Evolutionary conservation across 1,140 invertebrate genomes (phyloP), one percentile per base, ranked within the genome.

Genomic region (Hyposmocoma kahamanoa): DNA sequence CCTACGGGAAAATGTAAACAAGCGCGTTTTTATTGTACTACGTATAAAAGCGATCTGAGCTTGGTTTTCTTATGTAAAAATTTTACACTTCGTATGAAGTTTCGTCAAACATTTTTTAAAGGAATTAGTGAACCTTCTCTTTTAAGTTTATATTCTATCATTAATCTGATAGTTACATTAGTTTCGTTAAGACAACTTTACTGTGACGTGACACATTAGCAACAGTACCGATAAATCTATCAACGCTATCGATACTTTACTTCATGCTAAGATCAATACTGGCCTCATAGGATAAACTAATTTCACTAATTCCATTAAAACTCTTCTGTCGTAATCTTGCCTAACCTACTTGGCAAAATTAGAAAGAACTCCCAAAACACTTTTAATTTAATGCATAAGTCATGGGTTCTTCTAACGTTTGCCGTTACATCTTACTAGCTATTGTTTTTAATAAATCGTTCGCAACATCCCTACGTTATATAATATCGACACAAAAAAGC

Each of bases 391-490:
- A n/a, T n/a, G n/a, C n/a, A n/a, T n/a, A n/a, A n/a, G n/a, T n/a
- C n/a, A n/a, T n/a, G n/a, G n/a, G n/a, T n/a, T n/a, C n/a, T n/a
- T n/a, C n/a, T n/a, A n/a, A n/a, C n/a, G n/a, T n/a, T n/a, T n/a
- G n/a, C n/a, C n/a, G n/a, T n/a, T n/a, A n/a, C n/a, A n/a, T n/a
- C 69, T 75, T 76, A 76, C 22, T 43, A 51, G 26, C 67, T 76
- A 74, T 53, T 53, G 51, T 53, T 50, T 66, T 71, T 66, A 64
- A 63, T 67, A 68, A 78, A 75, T 67, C 61, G 58, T 46, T 67
- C 53, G 61, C 65, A 72, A 78, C 60, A 62, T 68, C 52, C 59
- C 65, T 73, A 71, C 62, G n/a, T 39, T 10, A 53, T 52, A 54
- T 58, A 56, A 61, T 52, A 47, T 56, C 21, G 32, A 58, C 67